phyloP scores from a whole-genome alignment of 2,888 invertebrate species.

The Xestia c-nigrum region DNA sequence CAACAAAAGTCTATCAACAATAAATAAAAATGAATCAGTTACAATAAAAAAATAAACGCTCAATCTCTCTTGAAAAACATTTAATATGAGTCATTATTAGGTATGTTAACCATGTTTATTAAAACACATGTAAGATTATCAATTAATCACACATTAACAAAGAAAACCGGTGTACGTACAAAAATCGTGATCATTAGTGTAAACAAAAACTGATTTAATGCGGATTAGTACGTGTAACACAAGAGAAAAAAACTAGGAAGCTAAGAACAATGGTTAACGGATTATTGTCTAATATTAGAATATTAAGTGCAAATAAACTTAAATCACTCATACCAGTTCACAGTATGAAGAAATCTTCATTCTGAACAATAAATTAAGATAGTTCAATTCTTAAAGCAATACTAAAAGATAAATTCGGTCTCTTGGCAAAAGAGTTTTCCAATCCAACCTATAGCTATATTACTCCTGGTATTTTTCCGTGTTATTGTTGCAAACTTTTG shows the following conservation, averaged over 20 bases:
- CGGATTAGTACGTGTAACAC: conserved; percentile 17
- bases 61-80: neutral
- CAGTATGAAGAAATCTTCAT: conserved; percentile 68
- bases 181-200: conserved; percentile 3
- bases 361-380: conserved; percentile 68
- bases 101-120: neutral
- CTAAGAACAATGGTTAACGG: conserved; percentile 31
- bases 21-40: neutral
- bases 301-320: conserved; percentile 27
- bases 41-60: conserved; percentile 1
- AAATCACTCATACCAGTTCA: conserved; percentile 66
- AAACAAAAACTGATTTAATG: conserved; percentile 16
- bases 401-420: neutral
- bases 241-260: conserved; percentile 34
- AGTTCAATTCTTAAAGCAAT: conserved; percentile 3
- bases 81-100: conserved; percentile 8
- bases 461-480: neutral
- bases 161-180: conserved; percentile 5
- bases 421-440: neutral
- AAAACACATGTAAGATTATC: neutral
- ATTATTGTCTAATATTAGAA: conserved; percentile 27
- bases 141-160: conserved; percentile 23
- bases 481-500: neutral
- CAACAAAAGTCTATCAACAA: neutral
- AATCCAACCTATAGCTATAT: neutral